Evolutionary conservation across 2,888 invertebrate genomes (phyloP).

Genomic region (Altica lythri): DNA sequence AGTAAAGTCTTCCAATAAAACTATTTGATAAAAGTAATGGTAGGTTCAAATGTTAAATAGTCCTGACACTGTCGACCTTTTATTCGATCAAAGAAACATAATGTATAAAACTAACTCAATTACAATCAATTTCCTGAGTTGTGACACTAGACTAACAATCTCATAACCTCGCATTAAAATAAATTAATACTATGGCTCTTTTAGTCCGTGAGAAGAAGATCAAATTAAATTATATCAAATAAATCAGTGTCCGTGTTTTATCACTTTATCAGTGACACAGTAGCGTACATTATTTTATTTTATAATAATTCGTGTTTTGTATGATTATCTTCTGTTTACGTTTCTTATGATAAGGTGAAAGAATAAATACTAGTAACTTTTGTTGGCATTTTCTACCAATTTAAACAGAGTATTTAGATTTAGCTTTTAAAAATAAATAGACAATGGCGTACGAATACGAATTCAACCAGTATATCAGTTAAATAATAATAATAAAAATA

Average conservation of each 20-base stretch:
- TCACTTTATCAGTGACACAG: conserved; percentile 1
- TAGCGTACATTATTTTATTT: background rate
- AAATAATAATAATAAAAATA: too few species aligned
- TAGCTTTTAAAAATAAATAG: too few species aligned
- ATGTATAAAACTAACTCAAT: conserved; percentile 35
- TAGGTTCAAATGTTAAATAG: conserved; percentile 7
- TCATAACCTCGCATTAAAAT: conserved; percentile 32
- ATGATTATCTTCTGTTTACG: too few species aligned
- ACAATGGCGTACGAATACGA: too few species aligned
- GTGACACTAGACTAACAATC: conserved; percentile 36
- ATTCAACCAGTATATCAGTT: too few species aligned
- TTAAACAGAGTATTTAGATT: too few species aligned
- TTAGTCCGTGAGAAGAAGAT: conserved; percentile 30
- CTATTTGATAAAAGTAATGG: too few species aligned
- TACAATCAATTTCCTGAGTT: conserved; percentile 38
- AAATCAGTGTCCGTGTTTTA: conserved; percentile 25
- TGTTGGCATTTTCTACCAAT: too few species aligned
- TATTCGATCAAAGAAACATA: conserved; percentile 25
- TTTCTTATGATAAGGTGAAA: too few species aligned
- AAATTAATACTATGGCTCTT: conserved; percentile 32
- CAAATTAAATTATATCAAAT: conserved; percentile 31
- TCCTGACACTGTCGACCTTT: conserved; percentile 11
- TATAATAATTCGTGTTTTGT: too few species aligned
- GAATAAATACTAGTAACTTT: too few species aligned
- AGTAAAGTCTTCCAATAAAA: too few species aligned